Conservation (phyloP, 2,888 invertebrate genomes). For the Portevinia maculata region DNA sequence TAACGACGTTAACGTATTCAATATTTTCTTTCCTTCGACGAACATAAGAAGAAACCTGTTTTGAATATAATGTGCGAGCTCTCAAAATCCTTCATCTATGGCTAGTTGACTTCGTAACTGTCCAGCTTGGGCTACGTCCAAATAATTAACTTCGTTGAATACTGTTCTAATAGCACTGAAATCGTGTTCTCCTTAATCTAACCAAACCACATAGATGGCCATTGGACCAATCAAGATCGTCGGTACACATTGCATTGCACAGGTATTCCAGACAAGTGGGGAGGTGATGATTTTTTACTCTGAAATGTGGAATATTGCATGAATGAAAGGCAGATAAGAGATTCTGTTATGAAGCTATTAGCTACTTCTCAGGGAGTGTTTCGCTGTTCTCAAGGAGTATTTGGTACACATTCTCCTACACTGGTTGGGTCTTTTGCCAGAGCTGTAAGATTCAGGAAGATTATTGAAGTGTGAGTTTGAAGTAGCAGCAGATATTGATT, state of each 20-base stretch:
- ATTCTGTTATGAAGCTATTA: constrained; percentile 47
- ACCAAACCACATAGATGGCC: constrained; percentile 87
- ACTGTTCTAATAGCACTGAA: constrained; percentile 87
- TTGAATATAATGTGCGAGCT: no score
- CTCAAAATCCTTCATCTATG: no score
- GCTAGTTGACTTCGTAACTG: no score
- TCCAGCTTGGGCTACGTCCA: no score
- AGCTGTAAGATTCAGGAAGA: constrained; percentile 67
- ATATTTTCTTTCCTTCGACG: no score
- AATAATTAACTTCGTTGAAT: no score
- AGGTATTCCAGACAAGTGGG: constrained; percentile 89
- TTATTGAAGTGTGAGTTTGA: background rate
- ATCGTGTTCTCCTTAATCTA: constrained; percentile 86
- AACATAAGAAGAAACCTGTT: no score
- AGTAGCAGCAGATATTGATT: background rate
- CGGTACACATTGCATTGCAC: constrained; percentile 85
- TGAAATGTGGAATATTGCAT: constrained; percentile 78
- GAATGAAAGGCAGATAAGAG: background rate
- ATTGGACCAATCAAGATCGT: constrained; percentile 87
- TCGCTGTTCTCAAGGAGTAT: constrained; percentile 84
- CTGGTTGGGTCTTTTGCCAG: constrained; percentile 79
- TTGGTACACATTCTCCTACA: constrained; percentile 84
- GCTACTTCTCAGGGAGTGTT: constrained; percentile 84
- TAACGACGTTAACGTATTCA: no score
- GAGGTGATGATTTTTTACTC: constrained; percentile 85